A percentile compares a stretch with the other conserved stretches of the same genome.
These are phyloP conservation scores for Drosophila prosaltans DNA, from an alignment of 1,140 invertebrate species.

Conservation along the genomic window DNA sequence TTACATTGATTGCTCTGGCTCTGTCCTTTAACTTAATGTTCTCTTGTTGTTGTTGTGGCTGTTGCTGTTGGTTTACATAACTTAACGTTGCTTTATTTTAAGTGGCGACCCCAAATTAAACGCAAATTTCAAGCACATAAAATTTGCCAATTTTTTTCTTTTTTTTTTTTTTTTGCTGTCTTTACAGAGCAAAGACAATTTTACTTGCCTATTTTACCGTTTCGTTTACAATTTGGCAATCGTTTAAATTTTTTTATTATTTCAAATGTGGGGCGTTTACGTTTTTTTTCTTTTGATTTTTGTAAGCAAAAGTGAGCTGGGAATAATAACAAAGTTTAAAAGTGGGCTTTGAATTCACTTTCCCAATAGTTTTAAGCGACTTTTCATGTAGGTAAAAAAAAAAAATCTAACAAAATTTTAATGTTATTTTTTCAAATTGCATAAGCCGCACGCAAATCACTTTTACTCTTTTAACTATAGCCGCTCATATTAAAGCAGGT, in stretches of 20 bases:
- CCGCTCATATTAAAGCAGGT: slow-evolving; percentile 31
- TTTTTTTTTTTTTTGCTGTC: neutral
- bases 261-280: slow-evolving; percentile 5
- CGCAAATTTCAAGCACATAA: slow-evolving; percentile 73
- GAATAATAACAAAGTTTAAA: slow-evolving; percentile 18
- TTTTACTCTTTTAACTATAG: slow-evolving; percentile 61
- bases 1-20: slow-evolving; percentile 49
- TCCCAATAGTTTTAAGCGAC: slow-evolving; percentile 41
- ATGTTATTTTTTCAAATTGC: slow-evolving; percentile 51
- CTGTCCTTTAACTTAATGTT: slow-evolving; percentile 24
- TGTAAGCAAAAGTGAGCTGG: neutral
- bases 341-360: slow-evolving; percentile 36
- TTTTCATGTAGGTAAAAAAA: slow-evolving; percentile 43
- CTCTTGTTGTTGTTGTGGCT: slow-evolving; percentile 22
- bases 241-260: slow-evolving; percentile 13
- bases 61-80: slow-evolving; percentile 19
- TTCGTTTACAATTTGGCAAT: slow-evolving; percentile 37
- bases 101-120: slow-evolving; percentile 72
- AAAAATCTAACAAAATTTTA: slow-evolving; percentile 15
- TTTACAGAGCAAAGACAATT: slow-evolving; percentile 48
- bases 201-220: slow-evolving; percentile 30
- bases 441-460: slow-evolving; percentile 65
- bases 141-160: slow-evolving; percentile 64
- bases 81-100: slow-evolving; percentile 16
- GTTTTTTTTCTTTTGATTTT: neutral